Base-by-base conservation (phyloP, 2,113 vertebrate genomes). In the Malurus melanocephalus region DNA sequence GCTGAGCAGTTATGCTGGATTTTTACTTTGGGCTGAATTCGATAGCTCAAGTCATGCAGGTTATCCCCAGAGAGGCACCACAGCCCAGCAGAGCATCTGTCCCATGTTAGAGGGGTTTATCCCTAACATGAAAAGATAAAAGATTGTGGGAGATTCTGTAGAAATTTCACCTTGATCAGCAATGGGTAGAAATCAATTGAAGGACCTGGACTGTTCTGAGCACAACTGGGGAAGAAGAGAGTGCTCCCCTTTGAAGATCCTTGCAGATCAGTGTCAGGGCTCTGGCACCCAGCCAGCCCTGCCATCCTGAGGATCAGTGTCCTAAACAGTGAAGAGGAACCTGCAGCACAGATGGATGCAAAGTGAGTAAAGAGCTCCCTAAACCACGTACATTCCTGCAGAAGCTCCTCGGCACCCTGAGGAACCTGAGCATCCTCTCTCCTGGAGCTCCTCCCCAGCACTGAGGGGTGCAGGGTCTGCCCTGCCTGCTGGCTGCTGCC, bases 151-250 rank as follows among this genome's bases (percentile, higher is more conserved):
- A 82, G 33, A 48, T 20, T 69, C 24, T 7, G 30, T 42, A 45
- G 71, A 67, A 91, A 92, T 76, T 61, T 61, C 75, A 71, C 80
- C 11, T 33, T 38, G 66, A 48, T 28, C 55, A 72, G 55, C 67
- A 62, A 42, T 0, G 22, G 9, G 23, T 6, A 64, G 55, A 65
- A 73, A 46, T 11, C 4, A 1, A 6, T 51, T 59, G 59, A 76
- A 76, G 0, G 2, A 46, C 28, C 20, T 10, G 0, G 6, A 19
- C 26, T 65, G 28, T 5, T 76, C 33, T 26, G 26, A 48, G 57
- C 46, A 51, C 64, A 73, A 2, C 57, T 69, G 51, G 21, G 28
- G 49, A 79, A 81, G 75, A 53, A 61, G 38, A 27, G 35, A 38
- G 10, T 3, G 1, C 21, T 85, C n/a, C 48, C 16, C 56, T 53